Conservation (phyloP, 1,140 invertebrate species). For the Scylla paramamosain region DNA sequence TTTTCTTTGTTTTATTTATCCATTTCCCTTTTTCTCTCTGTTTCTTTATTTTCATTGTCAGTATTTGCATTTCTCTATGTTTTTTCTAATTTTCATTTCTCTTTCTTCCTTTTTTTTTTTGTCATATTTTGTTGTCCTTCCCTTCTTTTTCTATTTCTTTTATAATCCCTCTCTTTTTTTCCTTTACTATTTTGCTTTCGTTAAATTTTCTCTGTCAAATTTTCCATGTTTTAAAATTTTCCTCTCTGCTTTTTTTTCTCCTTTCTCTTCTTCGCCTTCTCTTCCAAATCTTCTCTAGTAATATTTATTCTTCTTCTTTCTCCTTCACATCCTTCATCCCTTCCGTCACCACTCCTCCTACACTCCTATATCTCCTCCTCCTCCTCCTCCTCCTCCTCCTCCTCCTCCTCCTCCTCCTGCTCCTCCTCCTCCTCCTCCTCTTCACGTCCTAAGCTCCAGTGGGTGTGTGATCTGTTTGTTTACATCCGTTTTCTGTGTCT, state of each 20-base stretch:
- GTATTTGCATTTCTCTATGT: neutral
- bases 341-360: neutral
- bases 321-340: neutral
- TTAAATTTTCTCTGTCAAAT: too few relatives aligned
- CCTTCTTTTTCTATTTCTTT: neutral
- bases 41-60: neutral
- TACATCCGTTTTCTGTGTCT: constrained; percentile 13
- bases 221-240: too few relatives aligned
- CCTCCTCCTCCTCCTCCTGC: neutral
- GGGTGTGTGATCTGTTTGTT: neutral
- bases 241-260: too few relatives aligned
- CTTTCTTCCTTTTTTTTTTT: neutral
- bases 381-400: neutral
- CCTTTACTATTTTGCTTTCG: neutral
- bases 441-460: neutral
- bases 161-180: neutral
- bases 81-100: neutral
- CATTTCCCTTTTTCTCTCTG: neutral
- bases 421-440: neutral
- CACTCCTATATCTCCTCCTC: neutral
- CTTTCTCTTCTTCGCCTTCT: neutral
- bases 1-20: neutral
- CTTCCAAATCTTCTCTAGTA: neutral
- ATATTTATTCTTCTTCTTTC: neutral
- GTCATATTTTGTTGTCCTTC: neutral